Evolutionary conservation across 2,113 vertebrate genomes (phyloP), one percentile per base, ranked within the genome.

Genomic region (Psammodynastes pulverulentus): DNA sequence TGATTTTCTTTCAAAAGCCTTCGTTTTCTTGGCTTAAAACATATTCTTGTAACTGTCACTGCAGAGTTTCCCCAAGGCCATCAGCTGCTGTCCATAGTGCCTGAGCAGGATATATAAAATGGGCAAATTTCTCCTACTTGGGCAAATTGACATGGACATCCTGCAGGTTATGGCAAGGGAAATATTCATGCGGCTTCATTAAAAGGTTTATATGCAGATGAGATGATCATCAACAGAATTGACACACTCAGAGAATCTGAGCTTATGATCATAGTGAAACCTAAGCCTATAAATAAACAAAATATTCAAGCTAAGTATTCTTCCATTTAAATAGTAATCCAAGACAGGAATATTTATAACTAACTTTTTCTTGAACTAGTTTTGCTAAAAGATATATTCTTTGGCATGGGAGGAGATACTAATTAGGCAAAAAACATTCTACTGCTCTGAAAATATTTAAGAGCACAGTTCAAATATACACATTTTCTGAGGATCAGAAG

Each of bases 381-480:
- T 86, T 84, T 45, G 45, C 23, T 92, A 52, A 48, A 89, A 92
- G 46, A 46, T 13, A 49, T 46, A 39, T 46, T 54, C 79, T 89
- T 86, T 89, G 21, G 39, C 29, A 94, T 17, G 62, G 39, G 23
- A 95, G 19, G 24, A 62, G 91, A 89, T 19, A 91, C 0, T 89
- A 3, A 34, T 34, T 67, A 43, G 1, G 29, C 4, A 86, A 79
- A 23, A 7, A 62, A 49, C 87, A 45, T 53, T 58, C 54, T 9
- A 51, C 26, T 29, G 84, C 4, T 13, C 15, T 89, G 93, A 90
- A 92, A 1, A 91, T 34, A 86, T 93, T 79, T 91, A 91, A 93
- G 58, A 29, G 58, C 1, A 10, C 15, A 92, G 87, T 94, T 96
- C 84, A 96, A 95, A 67, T n/a, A 48, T 93, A 91, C 34, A 92